A percentile compares a stretch with the other conserved stretches of the same genome.
Evolutionary conservation across 2,888 invertebrate species (phyloP).

Genomic region (Volucella inflata): DNA sequence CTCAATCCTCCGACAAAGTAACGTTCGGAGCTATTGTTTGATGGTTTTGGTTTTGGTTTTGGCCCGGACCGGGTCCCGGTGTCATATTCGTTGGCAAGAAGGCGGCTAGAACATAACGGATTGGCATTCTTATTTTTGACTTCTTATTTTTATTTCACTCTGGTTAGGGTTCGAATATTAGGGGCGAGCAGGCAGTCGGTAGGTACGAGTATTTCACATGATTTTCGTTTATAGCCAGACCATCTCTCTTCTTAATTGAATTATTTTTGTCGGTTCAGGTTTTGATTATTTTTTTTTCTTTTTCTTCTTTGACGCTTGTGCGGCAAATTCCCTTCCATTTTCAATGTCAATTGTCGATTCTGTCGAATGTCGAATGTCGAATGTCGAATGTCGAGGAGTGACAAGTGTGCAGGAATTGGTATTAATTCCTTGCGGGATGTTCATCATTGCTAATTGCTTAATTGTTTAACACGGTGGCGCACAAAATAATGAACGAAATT

Average conservation of each 20-base stretch:
- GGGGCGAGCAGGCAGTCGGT: slow-evolving; percentile 3
- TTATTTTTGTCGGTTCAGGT: slow-evolving; percentile 39
- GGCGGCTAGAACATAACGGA: slow-evolving; percentile 48
- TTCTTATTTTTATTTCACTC: slow-evolving; percentile 32
- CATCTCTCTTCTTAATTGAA: slow-evolving; percentile 53
- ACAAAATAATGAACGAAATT: slow-evolving; percentile 62
- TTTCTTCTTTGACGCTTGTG: slow-evolving; percentile 22
- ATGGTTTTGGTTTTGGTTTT: slow-evolving; percentile 24
- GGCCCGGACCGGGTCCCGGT: slow-evolving; percentile 10
- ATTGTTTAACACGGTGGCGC: slow-evolving; percentile 60
- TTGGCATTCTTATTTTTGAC: slow-evolving; percentile 57
- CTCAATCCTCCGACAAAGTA: neutral
- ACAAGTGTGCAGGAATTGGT: neutral
- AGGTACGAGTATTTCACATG: slow-evolving; percentile 56
- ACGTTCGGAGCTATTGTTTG: slow-evolving; percentile 47
- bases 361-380: too few species aligned
- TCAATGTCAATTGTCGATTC: too few species aligned
- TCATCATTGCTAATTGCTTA: slow-evolving; percentile 67
- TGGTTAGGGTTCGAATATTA: slow-evolving; percentile 9
- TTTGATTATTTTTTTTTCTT: neutral
- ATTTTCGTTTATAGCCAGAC: slow-evolving; percentile 17
- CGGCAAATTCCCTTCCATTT: neutral
- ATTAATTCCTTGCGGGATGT: slow-evolving; percentile 51
- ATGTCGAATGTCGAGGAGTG: too few species aligned
- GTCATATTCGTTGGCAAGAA: slow-evolving; percentile 31